Conservation (phyloP, 2,797 vertebrate genomes). For the Amazonetta brasiliensis region DNA sequence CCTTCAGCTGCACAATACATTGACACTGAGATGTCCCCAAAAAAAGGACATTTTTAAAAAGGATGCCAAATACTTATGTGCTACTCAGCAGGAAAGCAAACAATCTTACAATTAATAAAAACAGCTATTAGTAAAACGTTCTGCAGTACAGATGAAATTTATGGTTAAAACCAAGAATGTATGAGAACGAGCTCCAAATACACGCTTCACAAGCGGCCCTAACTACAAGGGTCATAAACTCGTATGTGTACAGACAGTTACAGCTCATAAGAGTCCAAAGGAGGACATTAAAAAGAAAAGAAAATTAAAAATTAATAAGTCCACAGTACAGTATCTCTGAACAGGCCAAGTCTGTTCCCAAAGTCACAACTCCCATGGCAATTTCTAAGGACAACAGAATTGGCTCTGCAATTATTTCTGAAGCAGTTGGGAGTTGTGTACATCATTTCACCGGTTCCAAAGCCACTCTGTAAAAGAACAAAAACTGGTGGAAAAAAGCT, state of each 20-base stretch:
- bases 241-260: not conserved
- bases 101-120: not conserved
- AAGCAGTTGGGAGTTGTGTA: not conserved
- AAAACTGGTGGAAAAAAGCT: not conserved
- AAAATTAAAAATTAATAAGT: conserved; percentile 47
- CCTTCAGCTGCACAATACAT: conserved; percentile 49
- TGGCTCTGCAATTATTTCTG: not conserved
- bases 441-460: conserved; percentile 12
- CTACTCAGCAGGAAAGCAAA: not conserved
- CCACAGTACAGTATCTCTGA: not conserved
- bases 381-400: not conserved
- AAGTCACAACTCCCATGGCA: conserved; percentile 15
- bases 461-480: not conserved
- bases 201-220: not conserved
- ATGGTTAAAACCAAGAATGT: conserved; percentile 32
- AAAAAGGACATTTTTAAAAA: conserved; percentile 35
- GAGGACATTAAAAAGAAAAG: conserved; percentile 2
- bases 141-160: conserved; percentile 6
- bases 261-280: not conserved
- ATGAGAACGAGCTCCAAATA: not conserved
- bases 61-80: not conserved
- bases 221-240: conserved; percentile 19
- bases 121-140: not conserved
- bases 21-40: not conserved
- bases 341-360: not conserved